Base-by-base conservation (phyloP, 2,113 vertebrate genomes). In the Lampris incognitus region DNA sequence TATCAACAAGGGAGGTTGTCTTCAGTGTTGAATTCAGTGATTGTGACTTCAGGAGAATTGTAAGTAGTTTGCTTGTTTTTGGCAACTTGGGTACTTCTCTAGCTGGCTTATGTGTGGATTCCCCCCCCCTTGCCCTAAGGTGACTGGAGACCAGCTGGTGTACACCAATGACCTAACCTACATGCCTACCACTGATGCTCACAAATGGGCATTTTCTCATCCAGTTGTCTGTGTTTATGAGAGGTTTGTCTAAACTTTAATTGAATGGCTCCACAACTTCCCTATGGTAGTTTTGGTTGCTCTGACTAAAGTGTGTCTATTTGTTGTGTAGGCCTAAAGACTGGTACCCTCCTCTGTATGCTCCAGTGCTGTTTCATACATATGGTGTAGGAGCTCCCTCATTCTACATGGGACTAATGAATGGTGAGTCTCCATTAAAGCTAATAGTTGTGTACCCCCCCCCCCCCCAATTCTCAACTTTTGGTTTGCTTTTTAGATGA, bases 391-490 rank as follows among this genome's bases (percentile, higher is more conserved):
- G 88, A 5, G 67, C 73, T 3, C 71, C 94, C 0, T 10, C 75
- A 13, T 95, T 95, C 59, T 76, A 76, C 13, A 64, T 94, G 66
- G 88, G 50, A 9, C 68, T 95, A 0, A 93, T 92, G 92, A 94
- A 93, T 24, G 81, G 94, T 95, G 42, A 51, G 93, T 75, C 8
- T 24, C 24, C 24, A 24, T 24, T 24, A 24, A 24, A 24, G 24
- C 24, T 24, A 24, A 24, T 24, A 38, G 6, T 59, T 24, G 37
- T 6, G 54, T 24, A 6, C 54, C 3, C 54, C 11, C n/a, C 10
- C 54, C 1, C 2, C 54, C n/a, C n/a, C n/a, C n/a, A n/a, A 11
- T 24, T 11, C 13, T 24, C 9, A 5, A 38, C 24, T 37, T 1
- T 2, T 24, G 56, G 0, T 60, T 13, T 72, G 1, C 37, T 59